Evolutionary conservation across 1,140 invertebrate genomes (phyloP).

Genomic region (Zaprionus tsacasi): DNA sequence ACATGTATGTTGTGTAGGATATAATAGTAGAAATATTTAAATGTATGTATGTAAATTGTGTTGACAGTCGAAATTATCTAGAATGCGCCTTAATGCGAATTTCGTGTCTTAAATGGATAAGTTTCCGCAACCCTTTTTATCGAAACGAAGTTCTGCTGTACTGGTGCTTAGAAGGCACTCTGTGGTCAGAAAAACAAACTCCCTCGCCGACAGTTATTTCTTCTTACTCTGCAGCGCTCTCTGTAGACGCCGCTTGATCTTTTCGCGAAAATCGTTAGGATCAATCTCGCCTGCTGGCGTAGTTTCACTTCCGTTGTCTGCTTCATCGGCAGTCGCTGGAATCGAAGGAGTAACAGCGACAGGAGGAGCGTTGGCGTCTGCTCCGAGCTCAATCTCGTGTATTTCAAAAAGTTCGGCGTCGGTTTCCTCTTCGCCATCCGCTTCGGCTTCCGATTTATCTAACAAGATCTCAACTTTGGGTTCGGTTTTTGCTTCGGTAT

Average conservation of each 20-base stretch:
- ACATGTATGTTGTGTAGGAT: constrained; percentile 27
- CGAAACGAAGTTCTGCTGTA: background rate
- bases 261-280: constrained; percentile 78
- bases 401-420: constrained; percentile 28
- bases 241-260: constrained; percentile 77
- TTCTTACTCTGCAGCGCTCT: constrained; percentile 76
- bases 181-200: background rate
- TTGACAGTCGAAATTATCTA: background rate
- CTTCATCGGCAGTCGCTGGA: constrained; percentile 4
- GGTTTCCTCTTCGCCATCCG: constrained; percentile 15
- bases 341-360: background rate
- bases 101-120: background rate
- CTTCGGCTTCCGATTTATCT: constrained; percentile 13
- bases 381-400: constrained; percentile 23
- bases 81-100: background rate
- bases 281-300: constrained; percentile 32
- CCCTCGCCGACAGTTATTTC: constrained; percentile 51
- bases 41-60: constrained; percentile 2
- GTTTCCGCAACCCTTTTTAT: background rate
- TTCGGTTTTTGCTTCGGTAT: constrained; percentile 10
- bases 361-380: background rate
- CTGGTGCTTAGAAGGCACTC: background rate
- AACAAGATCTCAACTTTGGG: constrained; percentile 40
- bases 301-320: constrained; percentile 1
- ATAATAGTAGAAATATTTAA: constrained; percentile 16